Conservation (phyloP, 1,140 invertebrate genomes). For the Anadara kagoshimensis region DNA sequence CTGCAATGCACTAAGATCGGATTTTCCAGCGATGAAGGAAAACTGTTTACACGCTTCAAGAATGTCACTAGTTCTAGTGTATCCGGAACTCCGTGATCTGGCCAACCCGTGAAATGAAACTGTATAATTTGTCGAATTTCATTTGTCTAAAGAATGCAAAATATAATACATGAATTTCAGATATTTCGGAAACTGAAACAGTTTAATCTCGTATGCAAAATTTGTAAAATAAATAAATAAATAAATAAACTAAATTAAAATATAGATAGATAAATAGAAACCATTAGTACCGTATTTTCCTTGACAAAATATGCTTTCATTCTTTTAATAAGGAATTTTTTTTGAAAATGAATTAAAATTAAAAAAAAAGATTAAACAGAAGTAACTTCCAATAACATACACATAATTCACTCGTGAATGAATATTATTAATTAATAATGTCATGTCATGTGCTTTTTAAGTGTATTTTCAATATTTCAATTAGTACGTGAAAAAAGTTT, state of each 20-base stretch:
- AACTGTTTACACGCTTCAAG: conserved; percentile 34
- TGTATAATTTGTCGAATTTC: conserved; percentile 92
- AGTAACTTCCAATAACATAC: too few relatives aligned
- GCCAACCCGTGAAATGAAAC: conserved; percentile 97
- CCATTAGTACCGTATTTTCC: too few relatives aligned
- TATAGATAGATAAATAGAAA: too few relatives aligned
- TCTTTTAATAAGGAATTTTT: too few relatives aligned
- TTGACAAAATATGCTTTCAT: too few relatives aligned
- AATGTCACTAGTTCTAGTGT: conserved; percentile 51
- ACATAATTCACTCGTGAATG: too few relatives aligned
- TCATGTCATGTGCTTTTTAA: too few relatives aligned
- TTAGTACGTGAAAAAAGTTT: background rate
- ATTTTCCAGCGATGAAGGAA: conserved; percentile 74
- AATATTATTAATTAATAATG: too few relatives aligned
- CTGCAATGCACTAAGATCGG: conserved; percentile 86
- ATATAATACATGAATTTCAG: background rate
- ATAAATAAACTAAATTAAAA: too few relatives aligned
- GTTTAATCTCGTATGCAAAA: background rate
- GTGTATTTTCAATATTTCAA: too few relatives aligned
- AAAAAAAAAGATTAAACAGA: too few relatives aligned
- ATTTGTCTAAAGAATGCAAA: background rate
- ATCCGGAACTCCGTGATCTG: conserved; percentile 95
- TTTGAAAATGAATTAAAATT: too few relatives aligned
- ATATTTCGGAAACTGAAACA: background rate
- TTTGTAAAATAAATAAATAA: background rate